Base-by-base conservation (phyloP, 1,140 invertebrate species). In the Diuraphis noxia region DNA sequence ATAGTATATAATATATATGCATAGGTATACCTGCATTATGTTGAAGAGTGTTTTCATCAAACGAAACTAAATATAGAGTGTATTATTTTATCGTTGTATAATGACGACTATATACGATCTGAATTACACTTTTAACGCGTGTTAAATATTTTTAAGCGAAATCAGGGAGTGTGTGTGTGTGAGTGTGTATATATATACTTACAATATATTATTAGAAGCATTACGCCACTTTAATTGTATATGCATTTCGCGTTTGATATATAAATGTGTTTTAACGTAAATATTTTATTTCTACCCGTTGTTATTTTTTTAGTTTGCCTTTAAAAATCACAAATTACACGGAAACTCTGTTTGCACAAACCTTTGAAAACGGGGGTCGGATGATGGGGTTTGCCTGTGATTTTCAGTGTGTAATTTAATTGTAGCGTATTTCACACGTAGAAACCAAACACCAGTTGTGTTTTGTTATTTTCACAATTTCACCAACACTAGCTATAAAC, bases 311-410 rank as follows among this genome's bases (percentile, higher is more conserved):
- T 81, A 34, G 23, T 79, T 40, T 25, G 25, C 43, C n/a, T n/a
- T 82, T 82, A 82, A 91, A 91, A 91, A 91, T 82, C 43, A 91
- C 89, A 38, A 91, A 91, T 91, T 91, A 91, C 77, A 91, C 77
- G 30, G 34, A 40, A 79, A 46, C 30, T 17, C 72, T 91, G 34
- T 91, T 91, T 91, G 43, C 43, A 52, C 89, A 91, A n/a, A 49
- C n/a, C 77, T 49, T 49, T 82, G 43, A 52, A 52, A 79, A 52
- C 40, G 34, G 46, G 34, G 30, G 43, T 10, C 5, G 46, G 85
- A 52, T 34, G 43, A 72, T 19, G 34, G 85, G 72, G 46, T 90
- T 81, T 13, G 30, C 25, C 43, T 8, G 77, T 82, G 89, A 91
- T 91, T 91, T 91, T 41, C 36, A 77, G 72, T 25, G 36, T 79